Evolutionary conservation across 1,140 invertebrate genomes (phyloP).

Genomic region (Listronotus oregonensis): DNA sequence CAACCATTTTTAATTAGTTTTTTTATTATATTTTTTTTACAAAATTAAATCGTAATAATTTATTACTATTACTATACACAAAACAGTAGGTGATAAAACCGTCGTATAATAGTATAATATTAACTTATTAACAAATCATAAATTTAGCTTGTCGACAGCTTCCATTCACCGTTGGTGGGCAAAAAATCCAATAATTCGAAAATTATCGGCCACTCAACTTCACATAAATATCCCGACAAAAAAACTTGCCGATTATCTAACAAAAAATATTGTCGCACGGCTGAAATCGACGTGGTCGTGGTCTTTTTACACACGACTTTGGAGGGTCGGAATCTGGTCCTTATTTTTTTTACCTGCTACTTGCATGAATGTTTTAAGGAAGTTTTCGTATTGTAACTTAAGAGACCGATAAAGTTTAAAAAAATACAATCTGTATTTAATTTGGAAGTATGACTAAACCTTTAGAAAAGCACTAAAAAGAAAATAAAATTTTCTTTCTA

Average conservation of each 20-base stretch:
- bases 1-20: too few relatives aligned
- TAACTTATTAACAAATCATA: not conserved
- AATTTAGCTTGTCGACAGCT: not conserved
- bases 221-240: slow-evolving; percentile 17
- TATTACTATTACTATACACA: too few relatives aligned
- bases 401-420: not conserved
- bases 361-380: not conserved
- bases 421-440: too few relatives aligned
- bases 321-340: slow-evolving; percentile 6
- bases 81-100: too few relatives aligned
- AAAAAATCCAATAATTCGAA: slow-evolving; percentile 6
- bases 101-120: too few relatives aligned
- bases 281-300: not conserved
- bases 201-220: slow-evolving; percentile 14
- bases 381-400: slow-evolving; percentile 9
- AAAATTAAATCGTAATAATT: too few relatives aligned
- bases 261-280: slow-evolving; percentile 24
- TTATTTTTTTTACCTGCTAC: slow-evolving; percentile 19
- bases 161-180: not conserved
- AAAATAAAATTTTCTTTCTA: too few relatives aligned
- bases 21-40: too few relatives aligned
- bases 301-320: slow-evolving; percentile 7
- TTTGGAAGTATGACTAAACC: too few relatives aligned
- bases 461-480: too few relatives aligned
- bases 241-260: slow-evolving; percentile 18